Conservation (phyloP, 2,888 invertebrate species). For the Koerneria pararmatus region DNA sequence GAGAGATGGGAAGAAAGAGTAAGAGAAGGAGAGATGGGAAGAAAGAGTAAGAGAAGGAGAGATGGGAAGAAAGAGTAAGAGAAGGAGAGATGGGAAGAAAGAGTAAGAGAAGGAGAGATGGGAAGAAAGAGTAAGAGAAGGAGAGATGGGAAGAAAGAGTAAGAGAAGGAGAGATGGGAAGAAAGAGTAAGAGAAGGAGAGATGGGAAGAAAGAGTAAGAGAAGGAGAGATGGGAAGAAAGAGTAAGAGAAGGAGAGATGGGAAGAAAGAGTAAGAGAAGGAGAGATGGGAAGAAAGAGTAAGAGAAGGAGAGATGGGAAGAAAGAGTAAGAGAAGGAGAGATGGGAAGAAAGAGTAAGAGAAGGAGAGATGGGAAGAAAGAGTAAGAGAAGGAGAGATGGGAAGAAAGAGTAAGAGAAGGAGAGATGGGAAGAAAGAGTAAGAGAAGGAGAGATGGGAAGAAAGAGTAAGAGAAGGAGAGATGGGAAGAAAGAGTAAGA, state of each 20-base stretch:
- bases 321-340: conserved; percentile 4
- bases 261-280: background rate
- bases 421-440: no score
- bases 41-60: background rate
- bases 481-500: background rate
- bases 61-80: background rate
- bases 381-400: background rate
- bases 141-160: background rate
- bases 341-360: conserved; percentile 3
- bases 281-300: background rate
- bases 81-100: background rate
- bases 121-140: no score
- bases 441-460: no score
- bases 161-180: background rate
- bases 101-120: conserved; percentile 5
- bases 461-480: no score
- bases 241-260: background rate
- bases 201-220: conserved; percentile 1
- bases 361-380: background rate
- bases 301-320: background rate
- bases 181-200: background rate
- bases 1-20: background rate
- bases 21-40: conserved; percentile 1
- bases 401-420: background rate
- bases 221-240: background rate